Base-by-base conservation (phyloP, 2,797 vertebrate genomes). In the Oreortyx pictus region DNA sequence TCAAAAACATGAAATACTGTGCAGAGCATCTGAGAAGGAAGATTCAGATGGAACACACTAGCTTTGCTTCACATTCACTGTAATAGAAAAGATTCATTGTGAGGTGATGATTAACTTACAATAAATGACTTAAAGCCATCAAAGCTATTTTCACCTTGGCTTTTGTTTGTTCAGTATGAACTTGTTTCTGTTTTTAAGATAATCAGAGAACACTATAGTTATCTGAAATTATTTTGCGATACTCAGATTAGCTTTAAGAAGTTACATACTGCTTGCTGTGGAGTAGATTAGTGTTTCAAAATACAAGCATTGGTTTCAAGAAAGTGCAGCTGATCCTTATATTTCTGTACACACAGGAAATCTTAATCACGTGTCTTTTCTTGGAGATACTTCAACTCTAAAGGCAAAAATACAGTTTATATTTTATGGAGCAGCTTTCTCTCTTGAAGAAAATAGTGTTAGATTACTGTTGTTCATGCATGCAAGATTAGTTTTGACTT, bases 11-110 rank as follows among this genome's bases (percentile, higher is more conserved):
- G 49, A 76, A 50, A 62, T 92, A 61, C 60, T 97, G 97, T 98
- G 95, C 97, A 97, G 46, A 94, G 96, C 96, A 98, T 97, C 91
- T 88, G 84, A 81, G 64, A 93, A 87, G 35, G 91, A 86, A 87
- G 96, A 97, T 98, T 98, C 98, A 95, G 77, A 81, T 33, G 90
- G 78, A 96, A 96, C 96, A 95, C 79, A 80, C 59, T 60, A 62
- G 50, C 35, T 96, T 94, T 85, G 35, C 52, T 96, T 97, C 95
- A 86, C 80, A 82, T 96, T 82, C 92, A 41, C 86, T 93, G 82
- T 96, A 86, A 94, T 88, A 46, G 62, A 95, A 73, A 94, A 66
- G 44, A 94, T 92, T 93, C 89, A 86, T 59, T n/a, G 35, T 89
- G 75, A 86, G 73, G 31, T 68, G 59, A 70, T 14, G 31, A 87